phyloP scores from a whole-genome alignment of 2,797 vertebrate species.

The Sebastes nivosus region DNA sequence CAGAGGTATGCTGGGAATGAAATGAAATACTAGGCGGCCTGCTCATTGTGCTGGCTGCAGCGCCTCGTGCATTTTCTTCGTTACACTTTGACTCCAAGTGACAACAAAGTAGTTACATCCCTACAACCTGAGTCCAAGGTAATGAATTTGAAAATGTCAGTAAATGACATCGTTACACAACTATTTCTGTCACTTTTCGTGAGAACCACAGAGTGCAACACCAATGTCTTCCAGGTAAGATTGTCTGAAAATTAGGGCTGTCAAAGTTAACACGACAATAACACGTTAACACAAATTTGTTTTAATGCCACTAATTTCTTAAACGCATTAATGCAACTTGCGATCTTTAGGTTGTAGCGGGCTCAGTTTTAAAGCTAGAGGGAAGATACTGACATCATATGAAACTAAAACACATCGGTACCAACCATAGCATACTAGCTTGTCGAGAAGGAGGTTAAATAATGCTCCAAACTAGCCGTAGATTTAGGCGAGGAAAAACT shows the following conservation, averaged over 20 bases:
- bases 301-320: too few species aligned
- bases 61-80: neutral
- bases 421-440: too few species aligned
- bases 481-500: too few species aligned
- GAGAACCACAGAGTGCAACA: neutral
- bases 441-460: fast-evolving
- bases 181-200: neutral
- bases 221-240: neutral
- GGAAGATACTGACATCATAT: too few species aligned
- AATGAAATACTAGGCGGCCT: neutral
- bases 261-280: too few species aligned
- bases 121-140: neutral
- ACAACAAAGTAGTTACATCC: neutral
- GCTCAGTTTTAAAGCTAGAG: too few species aligned
- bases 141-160: neutral
- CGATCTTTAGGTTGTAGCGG: fast-evolving
- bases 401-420: too few species aligned
- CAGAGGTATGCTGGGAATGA: constrained; percentile 61
- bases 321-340: too few species aligned
- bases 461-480: too few species aligned
- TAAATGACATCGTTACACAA: neutral
- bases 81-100: neutral
- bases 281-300: too few species aligned
- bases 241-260: neutral
- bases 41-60: neutral